Evolutionary conservation across 2,888 invertebrate genomes (phyloP).

Genomic region (Epicampocera succincta): DNA sequence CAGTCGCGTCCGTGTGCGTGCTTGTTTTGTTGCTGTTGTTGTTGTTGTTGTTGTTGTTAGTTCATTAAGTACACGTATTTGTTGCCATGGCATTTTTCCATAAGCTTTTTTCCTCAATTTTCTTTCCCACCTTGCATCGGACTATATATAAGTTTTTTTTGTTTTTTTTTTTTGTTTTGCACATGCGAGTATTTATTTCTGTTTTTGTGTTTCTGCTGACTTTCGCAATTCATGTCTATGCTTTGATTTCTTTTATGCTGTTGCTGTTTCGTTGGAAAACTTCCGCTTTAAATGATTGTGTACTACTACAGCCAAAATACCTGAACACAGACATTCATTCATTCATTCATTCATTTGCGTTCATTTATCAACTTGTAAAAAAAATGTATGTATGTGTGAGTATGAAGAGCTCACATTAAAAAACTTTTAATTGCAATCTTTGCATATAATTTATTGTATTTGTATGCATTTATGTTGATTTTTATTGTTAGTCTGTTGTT

Average conservation of each 20-base stretch:
- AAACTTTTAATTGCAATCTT: slow-evolving; percentile 45
- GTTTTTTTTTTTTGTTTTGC: no score
- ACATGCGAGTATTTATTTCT: slow-evolving; percentile 6
- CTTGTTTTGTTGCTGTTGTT: slow-evolving; percentile 1
- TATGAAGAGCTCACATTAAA: slow-evolving; percentile 3
- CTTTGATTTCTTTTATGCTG: slow-evolving; percentile 47
- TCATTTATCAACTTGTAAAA: background rate
- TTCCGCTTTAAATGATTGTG: slow-evolving; percentile 46
- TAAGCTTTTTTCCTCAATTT: slow-evolving; percentile 1
- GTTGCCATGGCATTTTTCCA: slow-evolving; percentile 65
- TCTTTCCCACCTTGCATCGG: slow-evolving; percentile 3
- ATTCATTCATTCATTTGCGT: slow-evolving; percentile 15
- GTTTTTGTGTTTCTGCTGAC: slow-evolving; percentile 1
- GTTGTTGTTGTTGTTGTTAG: slow-evolving; percentile 27
- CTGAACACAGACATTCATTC: slow-evolving; percentile 6
- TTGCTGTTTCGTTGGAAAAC: slow-evolving; percentile 46
- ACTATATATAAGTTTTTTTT: slow-evolving; percentile 16
- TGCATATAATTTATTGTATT: slow-evolving; percentile 39
- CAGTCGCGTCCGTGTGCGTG: background rate
- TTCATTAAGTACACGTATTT: slow-evolving; percentile 58
- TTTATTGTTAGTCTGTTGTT: slow-evolving; percentile 38
- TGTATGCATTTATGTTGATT: slow-evolving; percentile 30
- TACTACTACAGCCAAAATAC: slow-evolving; percentile 2
- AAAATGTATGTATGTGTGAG: background rate
- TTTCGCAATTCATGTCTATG: slow-evolving; percentile 9